Evolutionary conservation across 2,888 invertebrate species (phyloP).

Genomic region (Thecophora atra): DNA sequence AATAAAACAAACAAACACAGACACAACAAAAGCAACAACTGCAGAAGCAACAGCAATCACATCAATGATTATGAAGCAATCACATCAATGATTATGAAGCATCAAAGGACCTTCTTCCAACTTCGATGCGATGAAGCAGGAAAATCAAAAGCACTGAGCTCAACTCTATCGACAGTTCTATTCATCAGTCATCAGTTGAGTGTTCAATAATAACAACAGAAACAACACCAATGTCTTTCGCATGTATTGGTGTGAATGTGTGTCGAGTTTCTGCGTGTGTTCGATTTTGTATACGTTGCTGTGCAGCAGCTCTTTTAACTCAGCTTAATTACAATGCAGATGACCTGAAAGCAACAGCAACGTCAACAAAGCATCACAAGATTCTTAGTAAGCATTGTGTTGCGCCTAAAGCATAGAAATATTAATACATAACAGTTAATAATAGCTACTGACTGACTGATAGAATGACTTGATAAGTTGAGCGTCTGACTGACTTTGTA

Average conservation of each 20-base stretch:
- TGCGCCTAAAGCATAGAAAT: not conserved
- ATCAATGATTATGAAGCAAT: no score
- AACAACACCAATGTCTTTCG: not conserved
- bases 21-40: not conserved
- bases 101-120: no score
- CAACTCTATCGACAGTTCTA: no score
- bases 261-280: no score
- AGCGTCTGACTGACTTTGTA: not conserved
- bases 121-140: not conserved
- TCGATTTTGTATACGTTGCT: not conserved
- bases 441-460: no score
- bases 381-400: not conserved
- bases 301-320: not conserved
- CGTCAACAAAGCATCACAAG: not conserved
- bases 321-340: not conserved
- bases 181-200: not conserved
- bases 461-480: no score
- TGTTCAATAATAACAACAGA: not conserved
- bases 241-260: not conserved
- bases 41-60: not conserved
- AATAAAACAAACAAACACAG: not conserved
- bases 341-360: constrained; percentile 15
- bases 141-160: no score
- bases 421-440: not conserved
- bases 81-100: no score